A percentile compares a stretch with the other conserved stretches of the same genome.
phyloP scores from a whole-genome alignment of 2,888 invertebrate species.

The Synanthedon tipuliformis region DNA sequence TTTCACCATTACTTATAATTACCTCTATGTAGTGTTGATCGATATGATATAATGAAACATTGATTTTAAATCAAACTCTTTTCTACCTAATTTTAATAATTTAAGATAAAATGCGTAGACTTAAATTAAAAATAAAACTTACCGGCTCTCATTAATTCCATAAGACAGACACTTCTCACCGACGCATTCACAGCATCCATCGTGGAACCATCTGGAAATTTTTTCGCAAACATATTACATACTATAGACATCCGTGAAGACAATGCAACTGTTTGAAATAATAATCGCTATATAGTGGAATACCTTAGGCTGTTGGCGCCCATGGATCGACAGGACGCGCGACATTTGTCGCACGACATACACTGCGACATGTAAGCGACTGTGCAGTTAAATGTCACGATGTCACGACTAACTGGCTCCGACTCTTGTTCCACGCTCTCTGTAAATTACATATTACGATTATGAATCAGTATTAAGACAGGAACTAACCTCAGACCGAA shows the following conservation, averaged over 20 bases:
- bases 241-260: not conserved
- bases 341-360: constrained; percentile 89
- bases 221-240: not conserved
- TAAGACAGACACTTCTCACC: constrained; percentile 90
- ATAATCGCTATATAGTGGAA: not conserved
- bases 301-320: constrained; percentile 77
- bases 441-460: constrained; percentile 24
- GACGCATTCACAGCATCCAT: constrained; percentile 94
- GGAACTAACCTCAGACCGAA: not conserved
- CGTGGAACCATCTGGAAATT: constrained; percentile 89
- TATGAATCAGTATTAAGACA: not conserved
- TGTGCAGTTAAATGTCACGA: constrained; percentile 86
- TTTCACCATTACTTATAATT: too few relatives aligned
- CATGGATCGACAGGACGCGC: constrained; percentile 84
- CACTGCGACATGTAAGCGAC: constrained; percentile 92
- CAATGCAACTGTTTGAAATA: too few relatives aligned
- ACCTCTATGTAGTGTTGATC: too few relatives aligned
- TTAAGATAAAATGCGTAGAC: too few relatives aligned
- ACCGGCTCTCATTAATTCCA: constrained; percentile 89
- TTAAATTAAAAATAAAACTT: constrained; percentile 5
- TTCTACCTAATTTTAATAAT: too few relatives aligned
- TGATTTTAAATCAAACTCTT: too few relatives aligned
- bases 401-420: constrained; percentile 69
- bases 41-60: too few relatives aligned
- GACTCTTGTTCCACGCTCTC: constrained; percentile 77